phyloP scores from a whole-genome alignment of 2,888 invertebrate species.

The Ferdinandea cuprea region DNA sequence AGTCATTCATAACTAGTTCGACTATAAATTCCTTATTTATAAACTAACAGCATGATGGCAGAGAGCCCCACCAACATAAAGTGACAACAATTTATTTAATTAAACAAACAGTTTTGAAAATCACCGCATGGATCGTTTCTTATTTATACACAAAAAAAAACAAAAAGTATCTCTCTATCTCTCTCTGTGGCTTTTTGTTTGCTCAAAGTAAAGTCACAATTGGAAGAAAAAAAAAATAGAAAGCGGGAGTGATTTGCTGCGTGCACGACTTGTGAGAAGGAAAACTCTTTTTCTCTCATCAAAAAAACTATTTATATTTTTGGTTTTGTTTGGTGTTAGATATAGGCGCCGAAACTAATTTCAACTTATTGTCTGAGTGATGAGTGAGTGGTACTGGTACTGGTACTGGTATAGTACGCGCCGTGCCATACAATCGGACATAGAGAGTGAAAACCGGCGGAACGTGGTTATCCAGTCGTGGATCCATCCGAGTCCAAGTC shows the following conservation, averaged over 20 bases:
- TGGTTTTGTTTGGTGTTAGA: slow-evolving; percentile 31
- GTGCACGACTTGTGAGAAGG: slow-evolving; percentile 21
- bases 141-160: slow-evolving; percentile 3
- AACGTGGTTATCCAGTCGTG: slow-evolving; percentile 2
- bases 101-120: slow-evolving; percentile 60
- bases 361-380: slow-evolving; percentile 21
- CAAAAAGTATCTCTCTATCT: slow-evolving; percentile 6
- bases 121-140: slow-evolving; percentile 39
- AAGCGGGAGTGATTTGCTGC: slow-evolving; percentile 46
- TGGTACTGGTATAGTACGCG: not conserved
- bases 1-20: slow-evolving; percentile 44
- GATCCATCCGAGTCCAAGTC: too few species aligned
- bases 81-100: slow-evolving; percentile 73
- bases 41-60: slow-evolving; percentile 46
- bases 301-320: slow-evolving; percentile 38
- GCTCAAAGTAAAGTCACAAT: not conserved
- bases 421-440: not conserved
- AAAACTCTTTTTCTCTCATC: slow-evolving; percentile 42
- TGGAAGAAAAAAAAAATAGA: slow-evolving; percentile 18
- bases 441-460: slow-evolving; percentile 7
- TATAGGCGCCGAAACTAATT: slow-evolving; percentile 60
- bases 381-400: too few species aligned
- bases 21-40: slow-evolving; percentile 24
- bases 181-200: too few species aligned
- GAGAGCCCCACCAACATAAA: slow-evolving; percentile 66